Evolutionary conservation across 2,797 vertebrate genomes (phyloP).

Genomic region (Darevskia nairensis): DNA sequence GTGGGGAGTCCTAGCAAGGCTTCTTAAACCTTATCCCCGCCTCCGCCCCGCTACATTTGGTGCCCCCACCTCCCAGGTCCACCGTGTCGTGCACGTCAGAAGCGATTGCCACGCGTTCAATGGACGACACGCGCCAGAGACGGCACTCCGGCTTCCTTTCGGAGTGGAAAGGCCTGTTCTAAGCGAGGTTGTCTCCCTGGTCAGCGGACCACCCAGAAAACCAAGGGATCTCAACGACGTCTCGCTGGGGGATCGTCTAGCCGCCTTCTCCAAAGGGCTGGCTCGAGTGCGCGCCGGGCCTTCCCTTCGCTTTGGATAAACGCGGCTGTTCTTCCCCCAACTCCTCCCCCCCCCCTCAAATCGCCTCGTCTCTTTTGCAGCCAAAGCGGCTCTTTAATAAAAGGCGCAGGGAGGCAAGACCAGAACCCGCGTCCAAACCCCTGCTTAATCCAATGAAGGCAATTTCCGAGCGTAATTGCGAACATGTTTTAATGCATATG

Average conservation of each 20-base stretch:
- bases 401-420: conserved; percentile 78
- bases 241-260: too few relatives aligned
- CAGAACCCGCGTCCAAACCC: conserved; percentile 85
- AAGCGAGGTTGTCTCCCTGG: neutral
- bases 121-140: too few relatives aligned
- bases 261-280: neutral
- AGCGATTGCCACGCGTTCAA: neutral
- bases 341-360: neutral
- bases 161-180: neutral
- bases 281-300: neutral
- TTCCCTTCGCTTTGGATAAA: neutral
- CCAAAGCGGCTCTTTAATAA: conserved; percentile 80
- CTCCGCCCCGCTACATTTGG: too few relatives aligned
- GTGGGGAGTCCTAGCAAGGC: neutral
- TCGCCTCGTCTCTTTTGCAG: conserved; percentile 60
- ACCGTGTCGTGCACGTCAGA: too few relatives aligned
- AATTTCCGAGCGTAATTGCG: conserved; percentile 99
- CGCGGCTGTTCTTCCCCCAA: neutral
- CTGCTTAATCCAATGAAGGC: conserved; percentile 96
- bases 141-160: neutral
- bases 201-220: neutral
- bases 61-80: too few relatives aligned
- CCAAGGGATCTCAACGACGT: neutral
- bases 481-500: conserved; percentile 99
- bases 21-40: neutral